These are phyloP conservation scores for Caenorhabditis sp. DNA, from an alignment of 2,888 invertebrate species.

Conservation along the genomic window DNA sequence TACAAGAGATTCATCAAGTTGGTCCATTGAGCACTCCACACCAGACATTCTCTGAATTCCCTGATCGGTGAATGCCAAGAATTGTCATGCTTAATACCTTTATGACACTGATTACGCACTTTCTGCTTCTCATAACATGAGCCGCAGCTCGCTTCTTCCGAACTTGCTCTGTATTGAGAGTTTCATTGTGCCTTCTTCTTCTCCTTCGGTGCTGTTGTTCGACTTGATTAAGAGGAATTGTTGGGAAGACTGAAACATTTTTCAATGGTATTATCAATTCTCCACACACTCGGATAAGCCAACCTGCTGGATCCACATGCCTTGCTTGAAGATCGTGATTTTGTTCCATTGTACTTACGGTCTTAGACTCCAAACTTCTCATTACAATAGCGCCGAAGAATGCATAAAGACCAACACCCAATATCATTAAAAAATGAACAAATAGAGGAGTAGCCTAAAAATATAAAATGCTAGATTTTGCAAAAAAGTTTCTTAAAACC, in stretches of 20 bases:
- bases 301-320: constrained; percentile 25
- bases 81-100: constrained; percentile 55
- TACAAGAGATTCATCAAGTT: constrained; percentile 65
- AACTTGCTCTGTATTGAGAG: constrained; percentile 4
- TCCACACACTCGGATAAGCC: not conserved
- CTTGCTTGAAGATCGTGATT: constrained; percentile 33
- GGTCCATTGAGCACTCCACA: constrained; percentile 61
- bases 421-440: constrained; percentile 77
- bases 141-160: constrained; percentile 74
- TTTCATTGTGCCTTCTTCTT: constrained; percentile 67
- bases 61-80: not conserved
- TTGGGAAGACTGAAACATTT: not conserved
- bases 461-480: not conserved
- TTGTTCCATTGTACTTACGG: constrained; percentile 28
- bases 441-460: constrained; percentile 76
- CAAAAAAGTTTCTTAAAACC: constrained; percentile 18
- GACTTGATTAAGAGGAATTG: not conserved
- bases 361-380: constrained; percentile 71
- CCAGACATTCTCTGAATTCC: constrained; percentile 41
- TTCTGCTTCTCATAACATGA: constrained; percentile 74
- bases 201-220: constrained; percentile 50
- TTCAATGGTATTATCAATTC: not conserved
- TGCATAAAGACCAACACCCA: constrained; percentile 73
- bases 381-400: constrained; percentile 76
- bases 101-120: constrained; percentile 74